Evolutionary conservation across 2,113 vertebrate species (phyloP), one percentile per base, ranked within the genome.

Genomic region (Hippocampus abdominalis): DNA sequence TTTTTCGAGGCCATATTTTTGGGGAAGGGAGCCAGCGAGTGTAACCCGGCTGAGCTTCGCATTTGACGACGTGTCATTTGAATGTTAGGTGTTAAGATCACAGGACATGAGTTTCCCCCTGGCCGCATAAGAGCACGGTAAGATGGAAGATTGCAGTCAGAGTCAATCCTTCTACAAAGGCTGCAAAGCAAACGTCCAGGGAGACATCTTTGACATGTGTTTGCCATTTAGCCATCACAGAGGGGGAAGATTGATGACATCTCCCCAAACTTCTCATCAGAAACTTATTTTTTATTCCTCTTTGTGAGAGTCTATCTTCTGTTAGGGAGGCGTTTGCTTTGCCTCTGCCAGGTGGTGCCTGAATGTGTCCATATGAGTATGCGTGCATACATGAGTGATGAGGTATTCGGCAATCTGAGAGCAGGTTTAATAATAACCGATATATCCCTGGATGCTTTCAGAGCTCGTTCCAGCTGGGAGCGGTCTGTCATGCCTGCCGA

Each of bases 361-460:
- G 77, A 66, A 63, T 73, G 40, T 76, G 69, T 71, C 73, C 71
- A 72, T 68, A 66, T 44, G 70, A 51, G 66, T 71, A 59, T 48
- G 59, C 21, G 57, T 8, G 54, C 23, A 29, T 62, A 61, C 69
- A 83, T 81, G 83, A 84, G 74, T 73, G 79, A 84, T 87, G 83
- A 86, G 81, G 88, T 87, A 88, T 85, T 87, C 83, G 84, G 81
- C 81, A 85, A 84, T 75, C 32, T 53, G 74, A 78, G 74, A 86
- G 78, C 71, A 76, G 67, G 76, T 86, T 87, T 85, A 82, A 86
- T 87, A 88, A 86, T 87, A 86, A 86, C 76, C 77, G 78, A 85
- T 85, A 83, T 84, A 86, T 88, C 82, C 82, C 79, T 82, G 80
- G 73, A 78, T 82, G 78, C 79, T 78, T 84, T 78, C 72, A 80